These are phyloP conservation scores for Apomyelois bistriatella DNA, from an alignment of 2,888 invertebrate genomes.

Conservation along the genomic window DNA sequence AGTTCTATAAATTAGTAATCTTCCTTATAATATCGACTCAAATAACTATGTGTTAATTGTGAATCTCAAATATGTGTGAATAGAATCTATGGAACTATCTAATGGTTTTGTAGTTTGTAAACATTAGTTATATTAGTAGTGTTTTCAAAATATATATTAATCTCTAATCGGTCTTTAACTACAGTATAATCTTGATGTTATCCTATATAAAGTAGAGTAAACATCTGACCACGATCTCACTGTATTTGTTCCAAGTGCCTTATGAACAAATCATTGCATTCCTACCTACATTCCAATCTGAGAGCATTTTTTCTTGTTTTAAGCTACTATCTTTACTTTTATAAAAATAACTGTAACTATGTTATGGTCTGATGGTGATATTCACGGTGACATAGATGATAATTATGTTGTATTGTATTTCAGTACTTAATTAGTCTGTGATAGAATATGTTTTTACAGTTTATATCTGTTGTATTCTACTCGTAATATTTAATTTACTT, in stretches of 20 bases:
- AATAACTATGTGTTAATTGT: conserved; percentile 47
- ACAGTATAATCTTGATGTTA: conserved; percentile 22
- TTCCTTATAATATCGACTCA: conserved; percentile 45
- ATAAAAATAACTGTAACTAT: conserved; percentile 9
- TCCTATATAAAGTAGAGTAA: conserved; percentile 28
- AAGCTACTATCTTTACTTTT: background rate
- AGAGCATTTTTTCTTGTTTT: conserved; percentile 13
- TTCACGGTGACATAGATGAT: conserved; percentile 5
- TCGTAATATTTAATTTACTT: conserved; percentile 24
- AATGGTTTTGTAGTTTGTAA: conserved; percentile 57
- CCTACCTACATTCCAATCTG: conserved; percentile 59
- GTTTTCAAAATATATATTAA: conserved; percentile 26
- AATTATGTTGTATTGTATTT: conserved; percentile 23
- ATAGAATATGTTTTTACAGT: conserved; percentile 50
- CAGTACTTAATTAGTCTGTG: conserved; percentile 69
- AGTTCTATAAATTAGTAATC: conserved; percentile 39
- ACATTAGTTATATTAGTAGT: conserved; percentile 29
- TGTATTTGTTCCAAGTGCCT: conserved; percentile 78
- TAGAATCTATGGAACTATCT: conserved; percentile 60
- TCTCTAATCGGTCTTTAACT: conserved; percentile 20
- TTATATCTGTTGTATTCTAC: conserved; percentile 31
- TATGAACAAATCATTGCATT: conserved; percentile 73
- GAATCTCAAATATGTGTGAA: conserved; percentile 52
- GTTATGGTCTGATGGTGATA: conserved; percentile 19
- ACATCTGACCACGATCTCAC: conserved; percentile 50